Evolutionary conservation across 2,888 invertebrate species (phyloP).

Genomic region (Dysmachus trigonus): DNA sequence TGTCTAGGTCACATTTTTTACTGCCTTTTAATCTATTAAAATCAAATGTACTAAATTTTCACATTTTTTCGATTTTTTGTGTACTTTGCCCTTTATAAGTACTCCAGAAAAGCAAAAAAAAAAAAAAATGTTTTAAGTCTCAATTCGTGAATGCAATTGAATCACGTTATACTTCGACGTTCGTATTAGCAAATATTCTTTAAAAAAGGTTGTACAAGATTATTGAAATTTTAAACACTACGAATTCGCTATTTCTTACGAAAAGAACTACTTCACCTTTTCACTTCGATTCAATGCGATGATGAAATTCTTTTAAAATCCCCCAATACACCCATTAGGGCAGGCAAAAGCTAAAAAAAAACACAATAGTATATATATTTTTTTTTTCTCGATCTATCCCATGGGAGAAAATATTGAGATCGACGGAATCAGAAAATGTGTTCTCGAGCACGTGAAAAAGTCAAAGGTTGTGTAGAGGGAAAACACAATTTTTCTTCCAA

Average conservation of each 20-base stretch:
- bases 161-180: neutral
- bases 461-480: neutral
- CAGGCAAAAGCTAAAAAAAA: neutral
- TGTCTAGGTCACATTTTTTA: too few relatives aligned
- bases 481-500: neutral
- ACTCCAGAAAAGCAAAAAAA: too few relatives aligned
- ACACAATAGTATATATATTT: neutral
- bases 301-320: neutral
- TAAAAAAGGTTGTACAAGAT: neutral
- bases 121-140: too few relatives aligned
- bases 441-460: neutral
- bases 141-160: too few relatives aligned
- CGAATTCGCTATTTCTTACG: too few relatives aligned
- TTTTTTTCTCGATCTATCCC: neutral
- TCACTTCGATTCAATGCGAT: neutral
- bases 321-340: neutral
- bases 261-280: neutral
- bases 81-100: too few relatives aligned
- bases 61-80: too few relatives aligned
- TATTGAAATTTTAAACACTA: neutral
- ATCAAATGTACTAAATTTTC: too few relatives aligned
- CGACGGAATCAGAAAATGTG: neutral
- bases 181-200: neutral
- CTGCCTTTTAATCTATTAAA: too few relatives aligned
- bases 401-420: neutral